Evolutionary conservation across 2,888 invertebrate species (phyloP).

Genomic region (Anarsia innoxiella): DNA sequence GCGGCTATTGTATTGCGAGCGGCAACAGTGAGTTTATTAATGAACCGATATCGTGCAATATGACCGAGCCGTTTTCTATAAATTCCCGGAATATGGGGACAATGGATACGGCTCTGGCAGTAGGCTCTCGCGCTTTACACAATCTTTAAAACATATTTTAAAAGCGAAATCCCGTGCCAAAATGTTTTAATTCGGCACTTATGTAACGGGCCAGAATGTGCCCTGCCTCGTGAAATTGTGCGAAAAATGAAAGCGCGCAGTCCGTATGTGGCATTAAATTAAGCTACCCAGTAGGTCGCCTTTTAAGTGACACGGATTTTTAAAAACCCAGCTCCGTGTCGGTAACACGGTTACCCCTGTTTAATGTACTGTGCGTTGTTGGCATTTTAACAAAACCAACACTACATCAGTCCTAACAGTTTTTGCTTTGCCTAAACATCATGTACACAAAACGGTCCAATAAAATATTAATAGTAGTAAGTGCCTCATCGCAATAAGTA

Average conservation of each 20-base stretch:
- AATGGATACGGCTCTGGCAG: conserved; percentile 38
- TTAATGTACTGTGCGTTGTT: conserved; percentile 12
- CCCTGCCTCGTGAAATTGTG: conserved; percentile 36
- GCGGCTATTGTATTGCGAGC: conserved; percentile 44
- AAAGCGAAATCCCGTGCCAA: conserved; percentile 49
- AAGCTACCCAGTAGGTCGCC: conserved; percentile 33
- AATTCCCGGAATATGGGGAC: conserved; percentile 49
- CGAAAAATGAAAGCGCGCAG: conserved; percentile 37
- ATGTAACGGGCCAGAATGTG: conserved; percentile 31
- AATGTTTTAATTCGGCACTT: conserved; percentile 54
- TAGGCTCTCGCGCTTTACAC: conserved; percentile 33
- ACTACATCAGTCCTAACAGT: too few relatives aligned
- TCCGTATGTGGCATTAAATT: conserved; percentile 45
- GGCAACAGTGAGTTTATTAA: conserved; percentile 58
- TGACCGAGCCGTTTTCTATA: conserved; percentile 47
- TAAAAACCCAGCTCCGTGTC: conserved; percentile 18
- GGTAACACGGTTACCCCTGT: conserved; percentile 6
- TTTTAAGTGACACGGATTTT: conserved; percentile 31
- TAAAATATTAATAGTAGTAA: too few relatives aligned
- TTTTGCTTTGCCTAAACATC: too few relatives aligned
- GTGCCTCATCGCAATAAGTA: too few relatives aligned
- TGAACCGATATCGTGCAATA: conserved; percentile 55
- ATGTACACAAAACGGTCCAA: too few relatives aligned
- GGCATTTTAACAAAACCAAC: conserved; percentile 11
- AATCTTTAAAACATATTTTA: conserved; percentile 51